These are phyloP conservation scores for Pomacea maculata DNA, from an alignment of 1,140 invertebrate species.

Conservation along the genomic window DNA sequence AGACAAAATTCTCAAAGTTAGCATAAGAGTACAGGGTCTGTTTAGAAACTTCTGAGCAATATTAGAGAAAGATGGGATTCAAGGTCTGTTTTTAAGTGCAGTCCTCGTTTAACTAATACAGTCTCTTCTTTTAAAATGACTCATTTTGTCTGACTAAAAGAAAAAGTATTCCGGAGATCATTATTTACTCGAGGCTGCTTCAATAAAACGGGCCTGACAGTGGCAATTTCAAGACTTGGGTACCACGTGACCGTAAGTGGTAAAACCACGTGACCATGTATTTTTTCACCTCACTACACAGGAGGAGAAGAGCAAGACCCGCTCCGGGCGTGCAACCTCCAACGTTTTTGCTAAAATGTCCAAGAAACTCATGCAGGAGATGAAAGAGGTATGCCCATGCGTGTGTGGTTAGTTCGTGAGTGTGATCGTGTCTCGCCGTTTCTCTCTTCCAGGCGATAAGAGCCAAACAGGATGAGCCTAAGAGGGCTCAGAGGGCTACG, in stretches of 20 bases:
- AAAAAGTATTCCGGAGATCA: not conserved
- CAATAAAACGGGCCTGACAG: not conserved
- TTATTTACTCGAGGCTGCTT: not conserved
- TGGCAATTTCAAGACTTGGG: constrained; percentile 10
- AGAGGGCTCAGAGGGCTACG: constrained; percentile 59
- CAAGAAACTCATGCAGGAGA: constrained; percentile 72
- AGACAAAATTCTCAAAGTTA: too few relatives aligned
- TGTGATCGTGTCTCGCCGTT: constrained; percentile 39
- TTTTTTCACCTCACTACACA: constrained; percentile 21
- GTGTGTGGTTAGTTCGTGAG: constrained; percentile 13
- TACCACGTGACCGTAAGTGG: not conserved
- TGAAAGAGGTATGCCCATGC: constrained; percentile 75
- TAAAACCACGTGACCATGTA: constrained; percentile 17
- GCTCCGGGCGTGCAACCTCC: constrained; percentile 59
- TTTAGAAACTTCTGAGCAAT: not conserved
- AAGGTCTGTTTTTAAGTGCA: not conserved
- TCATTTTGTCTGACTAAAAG: not conserved
- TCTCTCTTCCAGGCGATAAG: constrained; percentile 52
- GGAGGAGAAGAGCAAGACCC: constrained; percentile 39
- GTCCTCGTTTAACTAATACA: not conserved
- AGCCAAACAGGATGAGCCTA: constrained; percentile 40
- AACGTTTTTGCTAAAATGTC: constrained; percentile 63
- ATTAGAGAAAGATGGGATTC: not conserved
- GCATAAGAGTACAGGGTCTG: not conserved
- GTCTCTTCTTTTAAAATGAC: not conserved